Base-by-base conservation (phyloP, 2,797 vertebrate species). In the Setipinna tenuifilis region DNA sequence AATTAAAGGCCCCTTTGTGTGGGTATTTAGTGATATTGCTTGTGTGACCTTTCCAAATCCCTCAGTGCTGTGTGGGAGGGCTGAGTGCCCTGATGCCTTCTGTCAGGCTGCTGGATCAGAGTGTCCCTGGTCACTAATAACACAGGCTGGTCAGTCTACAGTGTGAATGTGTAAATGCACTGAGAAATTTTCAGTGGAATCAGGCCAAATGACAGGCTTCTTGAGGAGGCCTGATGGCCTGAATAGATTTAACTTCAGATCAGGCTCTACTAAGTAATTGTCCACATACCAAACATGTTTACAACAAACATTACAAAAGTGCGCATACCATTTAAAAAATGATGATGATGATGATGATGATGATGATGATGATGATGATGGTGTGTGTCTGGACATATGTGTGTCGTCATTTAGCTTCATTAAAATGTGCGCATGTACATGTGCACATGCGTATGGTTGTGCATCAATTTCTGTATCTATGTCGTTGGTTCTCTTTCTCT, bases 1-100 rank as follows among this genome's bases (percentile, higher is more conserved):
- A 94, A 95, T 95, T 94, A 93, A 92, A 93, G 91, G 84, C 85
- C 84, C 85, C 93, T 87, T 88, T 94, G 87, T 90, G 71, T 84
- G 71, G 80, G 88, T 91, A 89, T 92, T 94, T 94, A 92, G 89
- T 90, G 91, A 90, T 89, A 91, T 90, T 81, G 83, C 86, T 89
- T 90, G 88, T 80, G 87, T 90, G 88, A 92, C 92, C 90, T 87
- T 88, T 80, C 84, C 28, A 65, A 84, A 82, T 85, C 44, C 65
- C 41, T 89, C 84, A 89, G 71, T 89, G 90, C 25, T 21, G 71
- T 78, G 71, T 78, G 35, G 71, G 35, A 44, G 71, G 71, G 71
- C 71, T 21, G 71, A 78, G 7, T 2, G 71, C 31, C 71, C 71
- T 41, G 71, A 35, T 78, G 71, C 31, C 31, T 78, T 31, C 71